Evolutionary conservation across 1,140 invertebrate genomes (phyloP), one percentile per base, ranked within the genome.

Genomic region (Cepaea nemoralis): DNA sequence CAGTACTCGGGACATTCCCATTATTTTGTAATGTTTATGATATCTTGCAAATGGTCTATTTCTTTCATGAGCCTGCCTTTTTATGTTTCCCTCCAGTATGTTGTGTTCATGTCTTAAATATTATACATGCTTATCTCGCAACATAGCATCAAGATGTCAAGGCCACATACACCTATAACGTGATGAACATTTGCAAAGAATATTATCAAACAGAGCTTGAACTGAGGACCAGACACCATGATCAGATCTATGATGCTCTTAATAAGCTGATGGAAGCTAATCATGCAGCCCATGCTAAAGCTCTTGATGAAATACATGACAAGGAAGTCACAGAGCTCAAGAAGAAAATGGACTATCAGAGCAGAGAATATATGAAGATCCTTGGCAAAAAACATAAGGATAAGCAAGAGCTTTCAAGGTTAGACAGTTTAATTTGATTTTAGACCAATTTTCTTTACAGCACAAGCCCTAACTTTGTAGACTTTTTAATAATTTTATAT

Each of bases 281-380:
- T 10, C 96, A 97, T 85, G 92, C 93, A 22, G 94, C 94, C 80
- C 96, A 98, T 91, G 91, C 95, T 87, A 96, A 97, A 89, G 92
- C 83, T 55, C 83, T 93, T 16, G 87, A 90, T 37, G 88, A 86
- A 79, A 86, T 91, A 27, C 90, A 92, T 85, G 91, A 91, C 80
- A 88, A 86, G 70, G 92, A 92, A 77, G 91, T 92, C 8, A 94
- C 94, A 48, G 96, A 96, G 83, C 94, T 97, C 22, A 96, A 96
- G 93, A 94, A 95, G 87, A 94, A 94, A 87, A 91, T 98, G 82
- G 95, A 97, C 83, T 94, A 94, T 33, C 94, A 94, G 82, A 94
- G 95, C 78, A 94, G 96, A 83, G 95, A 96, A 75, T 96, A 98
- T 89, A 96, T 97, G 59, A 97, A 97, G 90, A 94, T 93, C 42